A percentile compares a stretch with the other conserved stretches of the same genome.
These are phyloP conservation scores for Diploptera punctata DNA, from an alignment of 2,888 invertebrate genomes.

Conservation along the genomic window DNA sequence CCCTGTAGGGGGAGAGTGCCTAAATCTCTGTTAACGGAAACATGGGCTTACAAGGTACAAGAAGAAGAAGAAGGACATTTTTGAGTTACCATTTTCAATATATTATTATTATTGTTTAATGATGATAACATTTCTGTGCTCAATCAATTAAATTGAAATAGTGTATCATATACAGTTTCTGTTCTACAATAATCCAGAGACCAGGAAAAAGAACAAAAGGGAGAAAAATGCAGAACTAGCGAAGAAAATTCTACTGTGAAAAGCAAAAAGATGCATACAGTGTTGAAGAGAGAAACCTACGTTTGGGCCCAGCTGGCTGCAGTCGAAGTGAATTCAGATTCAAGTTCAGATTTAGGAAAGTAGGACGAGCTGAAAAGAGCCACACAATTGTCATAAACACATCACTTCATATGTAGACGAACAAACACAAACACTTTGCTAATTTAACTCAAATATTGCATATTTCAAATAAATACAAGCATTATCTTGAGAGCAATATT, in stretches of 20 bases:
- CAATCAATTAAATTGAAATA: no score
- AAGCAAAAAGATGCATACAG: conserved; percentile 6
- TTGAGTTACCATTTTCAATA: no score
- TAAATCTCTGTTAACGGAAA: no score
- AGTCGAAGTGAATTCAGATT: conserved; percentile 91
- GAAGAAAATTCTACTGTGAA: neutral
- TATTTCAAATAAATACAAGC: no score
- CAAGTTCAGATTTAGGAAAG: conserved; percentile 97
- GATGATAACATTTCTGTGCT: no score
- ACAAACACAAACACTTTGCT: neutral
- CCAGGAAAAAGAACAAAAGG: neutral
- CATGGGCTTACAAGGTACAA: no score
- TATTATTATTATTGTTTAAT: no score
- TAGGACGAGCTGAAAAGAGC: conserved; percentile 91
- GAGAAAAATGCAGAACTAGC: neutral
- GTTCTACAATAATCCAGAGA: neutral
- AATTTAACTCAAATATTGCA: no score
- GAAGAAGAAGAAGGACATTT: no score
- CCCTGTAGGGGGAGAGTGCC: no score
- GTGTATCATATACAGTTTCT: no score
- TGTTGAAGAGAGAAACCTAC: conserved; percentile 69
- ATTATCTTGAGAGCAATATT: no score
- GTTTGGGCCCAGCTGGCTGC: conserved; percentile 81
- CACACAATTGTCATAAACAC: conserved; percentile 28
- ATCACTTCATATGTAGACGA: conserved; percentile 10